Percentiles rank a stretch among this genome's conserved stretches.
phyloP scores from a whole-genome alignment of 1,140 invertebrate genomes.

The Luehdorfia chinensis region DNA sequence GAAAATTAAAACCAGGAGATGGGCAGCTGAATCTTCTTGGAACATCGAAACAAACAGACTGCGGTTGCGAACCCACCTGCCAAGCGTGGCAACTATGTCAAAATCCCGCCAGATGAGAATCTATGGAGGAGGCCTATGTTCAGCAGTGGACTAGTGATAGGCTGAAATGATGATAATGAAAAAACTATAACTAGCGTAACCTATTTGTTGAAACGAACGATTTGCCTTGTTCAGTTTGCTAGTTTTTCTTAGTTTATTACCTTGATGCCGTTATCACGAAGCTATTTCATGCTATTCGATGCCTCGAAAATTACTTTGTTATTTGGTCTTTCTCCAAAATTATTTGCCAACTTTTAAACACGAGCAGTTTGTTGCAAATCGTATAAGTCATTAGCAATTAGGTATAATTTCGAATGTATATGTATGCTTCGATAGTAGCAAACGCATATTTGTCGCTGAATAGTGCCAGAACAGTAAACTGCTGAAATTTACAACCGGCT shows the following conservation, averaged over 20 bases:
- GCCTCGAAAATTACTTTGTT: slow-evolving; percentile 5
- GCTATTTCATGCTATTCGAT: slow-evolving; percentile 9
- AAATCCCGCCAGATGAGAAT: no score
- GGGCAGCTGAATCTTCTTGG: no score
- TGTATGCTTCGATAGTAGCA: slow-evolving; percentile 31
- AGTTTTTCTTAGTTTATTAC: slow-evolving; percentile 10
- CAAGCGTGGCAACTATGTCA: no score
- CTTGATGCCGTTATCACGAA: slow-evolving; percentile 7
- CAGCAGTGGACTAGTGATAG: no score
- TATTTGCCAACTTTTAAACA: slow-evolving; percentile 4
- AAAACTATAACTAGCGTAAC: no score
- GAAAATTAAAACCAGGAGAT: no score
- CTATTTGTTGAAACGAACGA: background rate
- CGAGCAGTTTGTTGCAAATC: slow-evolving; percentile 19
- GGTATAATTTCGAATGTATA: slow-evolving; percentile 24
- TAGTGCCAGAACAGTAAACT: slow-evolving; percentile 51
- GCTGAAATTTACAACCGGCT: slow-evolving; percentile 43
- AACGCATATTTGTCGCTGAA: slow-evolving; percentile 40
- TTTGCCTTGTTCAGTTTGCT: background rate
- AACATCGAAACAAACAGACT: no score
- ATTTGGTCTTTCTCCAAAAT: background rate
- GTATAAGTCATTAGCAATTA: slow-evolving; percentile 11
- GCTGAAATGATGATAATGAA: no score
- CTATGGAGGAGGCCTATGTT: no score
- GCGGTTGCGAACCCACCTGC: no score